Conservation (phyloP, 2,113 vertebrate genomes). For the Chloropsis hardwickii region DNA sequence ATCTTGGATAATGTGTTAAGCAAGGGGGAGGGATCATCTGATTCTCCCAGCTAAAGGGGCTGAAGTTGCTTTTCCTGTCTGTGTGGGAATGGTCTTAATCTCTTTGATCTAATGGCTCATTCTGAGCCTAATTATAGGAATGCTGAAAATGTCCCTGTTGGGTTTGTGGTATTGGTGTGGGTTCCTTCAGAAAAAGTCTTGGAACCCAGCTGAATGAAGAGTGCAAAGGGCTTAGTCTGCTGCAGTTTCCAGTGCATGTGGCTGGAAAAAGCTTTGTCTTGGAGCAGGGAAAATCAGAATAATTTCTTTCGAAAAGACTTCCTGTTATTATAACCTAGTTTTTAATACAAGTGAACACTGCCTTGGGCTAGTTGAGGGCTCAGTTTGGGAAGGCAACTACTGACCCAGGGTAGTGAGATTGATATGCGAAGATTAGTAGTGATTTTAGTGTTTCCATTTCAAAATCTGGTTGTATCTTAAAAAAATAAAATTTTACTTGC, state of each 20-base stretch:
- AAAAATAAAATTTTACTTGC: not conserved
- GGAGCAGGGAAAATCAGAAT: not conserved
- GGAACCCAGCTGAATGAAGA: not conserved
- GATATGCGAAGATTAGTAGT: not conserved
- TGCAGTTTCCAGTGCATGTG: not conserved
- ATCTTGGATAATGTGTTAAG: not conserved
- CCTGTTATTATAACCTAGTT: not conserved
- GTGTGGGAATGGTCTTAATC: not conserved
- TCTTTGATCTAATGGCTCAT: not conserved
- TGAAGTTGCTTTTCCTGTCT: constrained; percentile 10
- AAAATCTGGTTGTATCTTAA: not conserved
- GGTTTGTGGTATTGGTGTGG: not conserved
- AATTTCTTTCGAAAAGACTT: not conserved
- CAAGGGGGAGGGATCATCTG: not conserved
- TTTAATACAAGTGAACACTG: not conserved
- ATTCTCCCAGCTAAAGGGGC: not conserved
- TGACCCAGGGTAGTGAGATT: not conserved
- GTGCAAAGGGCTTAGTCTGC: not conserved
- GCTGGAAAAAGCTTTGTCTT: not conserved
- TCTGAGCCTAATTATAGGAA: not conserved
- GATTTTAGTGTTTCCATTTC: not conserved
- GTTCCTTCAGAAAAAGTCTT: not conserved
- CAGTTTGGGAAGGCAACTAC: not conserved
- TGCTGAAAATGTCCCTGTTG: not conserved
- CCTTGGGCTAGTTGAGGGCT: not conserved